A percentile compares a stretch with the other conserved stretches of the same genome.
Conservation (phyloP, 2,797 vertebrate species). For the Cirrhinus mrigala region DNA sequence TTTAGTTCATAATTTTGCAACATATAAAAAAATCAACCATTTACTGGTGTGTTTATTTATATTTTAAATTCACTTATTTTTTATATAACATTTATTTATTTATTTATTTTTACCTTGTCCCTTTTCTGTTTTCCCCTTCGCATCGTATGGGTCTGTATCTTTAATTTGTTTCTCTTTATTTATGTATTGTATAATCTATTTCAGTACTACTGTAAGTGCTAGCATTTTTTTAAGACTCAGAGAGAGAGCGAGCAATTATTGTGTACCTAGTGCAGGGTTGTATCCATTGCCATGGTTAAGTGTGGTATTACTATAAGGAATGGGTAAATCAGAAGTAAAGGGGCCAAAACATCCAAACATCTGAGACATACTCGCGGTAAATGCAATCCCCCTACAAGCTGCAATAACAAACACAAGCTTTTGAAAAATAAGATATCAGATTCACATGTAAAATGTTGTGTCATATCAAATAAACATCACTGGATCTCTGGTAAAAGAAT, state of each 20-base stretch:
- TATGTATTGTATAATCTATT: too few species aligned
- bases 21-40: too few species aligned
- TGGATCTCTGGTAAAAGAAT: background rate
- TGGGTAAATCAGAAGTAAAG: conserved; percentile 59
- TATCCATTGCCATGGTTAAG: conserved; percentile 69
- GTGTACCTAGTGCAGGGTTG: conserved; percentile 61
- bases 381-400: conserved; percentile 59
- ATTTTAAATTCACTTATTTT: too few species aligned
- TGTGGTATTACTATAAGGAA: conserved; percentile 61
- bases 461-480: background rate
- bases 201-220: too few species aligned
- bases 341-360: conserved; percentile 62
- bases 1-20: too few species aligned
- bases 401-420: background rate
- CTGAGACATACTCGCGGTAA: conserved; percentile 53
- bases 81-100: too few species aligned
- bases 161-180: too few species aligned
- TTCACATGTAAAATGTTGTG: background rate
- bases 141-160: too few species aligned
- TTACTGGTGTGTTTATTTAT: too few species aligned
- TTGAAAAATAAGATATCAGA: background rate
- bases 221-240: background rate
- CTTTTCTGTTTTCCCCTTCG: too few species aligned
- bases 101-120: too few species aligned
- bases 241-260: background rate